phyloP scores from a whole-genome alignment of 2,888 invertebrate species.

The Erpobdella octoculata region DNA sequence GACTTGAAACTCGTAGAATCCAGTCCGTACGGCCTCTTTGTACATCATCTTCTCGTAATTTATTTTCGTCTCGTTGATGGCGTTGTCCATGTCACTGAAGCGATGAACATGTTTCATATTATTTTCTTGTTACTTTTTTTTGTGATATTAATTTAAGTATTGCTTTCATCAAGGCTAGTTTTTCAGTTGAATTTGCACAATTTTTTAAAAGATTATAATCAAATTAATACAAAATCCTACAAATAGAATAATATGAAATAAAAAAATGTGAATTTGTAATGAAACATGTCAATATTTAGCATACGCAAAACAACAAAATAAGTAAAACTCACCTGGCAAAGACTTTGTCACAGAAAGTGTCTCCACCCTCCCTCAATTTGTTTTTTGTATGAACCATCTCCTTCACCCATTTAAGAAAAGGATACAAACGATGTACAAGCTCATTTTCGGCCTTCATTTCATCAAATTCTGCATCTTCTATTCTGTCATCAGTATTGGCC shows the following conservation, averaged over 20 bases:
- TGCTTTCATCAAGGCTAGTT: no score
- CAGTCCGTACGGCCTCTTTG: conserved; percentile 84
- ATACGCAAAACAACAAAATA: no score
- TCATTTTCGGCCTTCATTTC: conserved; percentile 89
- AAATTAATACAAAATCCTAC: not conserved
- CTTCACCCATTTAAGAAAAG: conserved; percentile 92
- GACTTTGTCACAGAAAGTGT: conserved; percentile 77
- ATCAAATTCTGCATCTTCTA: conserved; percentile 95
- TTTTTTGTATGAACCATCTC: conserved; percentile 56
- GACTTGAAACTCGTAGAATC: conserved; percentile 87
- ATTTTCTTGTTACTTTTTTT: no score
- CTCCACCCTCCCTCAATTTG: conserved; percentile 58
- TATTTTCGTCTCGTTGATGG: conserved; percentile 73
- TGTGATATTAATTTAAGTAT: no score
- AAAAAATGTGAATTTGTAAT: not conserved
- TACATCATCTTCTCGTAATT: conserved; percentile 79
- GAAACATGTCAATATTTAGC: not conserved
- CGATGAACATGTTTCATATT: not conserved
- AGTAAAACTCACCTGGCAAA: conserved; percentile 57
- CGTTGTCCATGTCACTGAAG: conserved; percentile 78
- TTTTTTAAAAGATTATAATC: no score
- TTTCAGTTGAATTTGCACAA: no score
- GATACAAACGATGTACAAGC: conserved; percentile 79
- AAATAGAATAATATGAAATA: not conserved
- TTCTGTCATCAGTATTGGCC: conserved; percentile 29